These are phyloP conservation scores for Dinoponera quadriceps DNA, from an alignment of 1,140 invertebrate species.

Conservation along the genomic window DNA sequence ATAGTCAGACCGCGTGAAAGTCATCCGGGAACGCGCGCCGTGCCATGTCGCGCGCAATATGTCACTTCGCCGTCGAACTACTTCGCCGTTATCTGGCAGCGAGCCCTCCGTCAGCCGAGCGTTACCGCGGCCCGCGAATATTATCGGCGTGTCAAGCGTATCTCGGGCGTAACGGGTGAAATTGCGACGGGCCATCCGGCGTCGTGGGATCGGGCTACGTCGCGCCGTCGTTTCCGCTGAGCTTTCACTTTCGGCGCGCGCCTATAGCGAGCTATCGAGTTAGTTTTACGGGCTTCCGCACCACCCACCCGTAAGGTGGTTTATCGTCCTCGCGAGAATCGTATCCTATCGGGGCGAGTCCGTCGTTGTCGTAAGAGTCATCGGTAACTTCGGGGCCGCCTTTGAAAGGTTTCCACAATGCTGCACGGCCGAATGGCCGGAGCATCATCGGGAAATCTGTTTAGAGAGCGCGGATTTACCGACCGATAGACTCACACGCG, in stretches of 20 bases:
- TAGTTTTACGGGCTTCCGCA: slow-evolving; percentile 68
- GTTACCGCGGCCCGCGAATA: slow-evolving; percentile 42
- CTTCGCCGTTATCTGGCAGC: slow-evolving; percentile 22
- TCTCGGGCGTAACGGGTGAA: slow-evolving; percentile 25
- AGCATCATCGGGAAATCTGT: not conserved
- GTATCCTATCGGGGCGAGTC: slow-evolving; percentile 25
- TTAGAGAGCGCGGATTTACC: not conserved
- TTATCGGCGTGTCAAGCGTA: slow-evolving; percentile 53
- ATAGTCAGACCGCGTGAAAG: slow-evolving; percentile 2
- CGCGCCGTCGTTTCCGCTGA: slow-evolving; percentile 66
- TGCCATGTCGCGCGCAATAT: slow-evolving; percentile 29
- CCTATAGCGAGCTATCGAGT: slow-evolving; percentile 37
- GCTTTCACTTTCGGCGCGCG: slow-evolving; percentile 71
- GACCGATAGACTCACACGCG: no score
- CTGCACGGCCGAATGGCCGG: not conserved
- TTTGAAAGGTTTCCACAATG: not conserved
- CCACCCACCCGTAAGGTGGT: slow-evolving; percentile 66
- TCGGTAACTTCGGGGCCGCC: not conserved
- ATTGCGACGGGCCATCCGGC: slow-evolving; percentile 30
- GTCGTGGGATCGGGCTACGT: not conserved
- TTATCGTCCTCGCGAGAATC: slow-evolving; percentile 65
- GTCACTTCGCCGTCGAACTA: slow-evolving; percentile 48
- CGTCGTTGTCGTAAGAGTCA: not conserved
- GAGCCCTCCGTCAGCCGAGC: not conserved
- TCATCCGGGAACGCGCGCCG: slow-evolving; percentile 4